phyloP scores from a whole-genome alignment of 2,113 vertebrate genomes.

The Salvelinus sp. region DNA sequence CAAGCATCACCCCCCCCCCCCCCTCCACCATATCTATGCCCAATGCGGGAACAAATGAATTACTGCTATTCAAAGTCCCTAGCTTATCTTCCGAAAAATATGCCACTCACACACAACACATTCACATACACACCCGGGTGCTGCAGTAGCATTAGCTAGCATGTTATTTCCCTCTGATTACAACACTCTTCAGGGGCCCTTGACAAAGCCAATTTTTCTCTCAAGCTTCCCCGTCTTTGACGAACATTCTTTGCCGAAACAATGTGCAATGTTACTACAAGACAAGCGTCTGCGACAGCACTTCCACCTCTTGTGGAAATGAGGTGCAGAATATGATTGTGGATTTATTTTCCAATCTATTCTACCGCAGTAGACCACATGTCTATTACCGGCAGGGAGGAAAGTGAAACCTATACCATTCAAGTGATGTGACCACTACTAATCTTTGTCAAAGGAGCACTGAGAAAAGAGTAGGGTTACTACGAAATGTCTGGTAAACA shows the following conservation, averaged over 20 bases:
- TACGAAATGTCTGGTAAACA: constrained; percentile 25
- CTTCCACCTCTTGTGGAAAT: constrained; percentile 62
- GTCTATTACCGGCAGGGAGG: constrained; percentile 38
- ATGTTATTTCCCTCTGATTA: constrained; percentile 48
- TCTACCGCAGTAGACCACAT: constrained; percentile 14
- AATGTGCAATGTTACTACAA: constrained; percentile 53
- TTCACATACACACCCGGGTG: not conserved
- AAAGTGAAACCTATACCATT: not conserved
- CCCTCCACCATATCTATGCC: not conserved
- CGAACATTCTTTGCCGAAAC: constrained; percentile 50
- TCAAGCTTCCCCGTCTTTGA: constrained; percentile 27
- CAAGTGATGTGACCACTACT: constrained; percentile 30
- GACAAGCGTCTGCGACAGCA: constrained; percentile 50
- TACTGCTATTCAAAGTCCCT: not conserved
- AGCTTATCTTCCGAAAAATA: constrained; percentile 3
- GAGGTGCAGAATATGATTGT: constrained; percentile 33
- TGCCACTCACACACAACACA: not conserved
- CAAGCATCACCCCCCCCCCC: not conserved
- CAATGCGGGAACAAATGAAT: not conserved
- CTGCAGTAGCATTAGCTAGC: constrained; percentile 22
- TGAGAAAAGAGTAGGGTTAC: constrained; percentile 21
- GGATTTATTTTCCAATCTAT: constrained; percentile 55
- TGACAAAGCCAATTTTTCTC: constrained; percentile 54
- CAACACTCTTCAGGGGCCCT: constrained; percentile 38
- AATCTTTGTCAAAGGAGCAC: constrained; percentile 15